Evolutionary conservation across 2,888 invertebrate genomes (phyloP).

Genomic region (Limnephilus rhombicus): DNA sequence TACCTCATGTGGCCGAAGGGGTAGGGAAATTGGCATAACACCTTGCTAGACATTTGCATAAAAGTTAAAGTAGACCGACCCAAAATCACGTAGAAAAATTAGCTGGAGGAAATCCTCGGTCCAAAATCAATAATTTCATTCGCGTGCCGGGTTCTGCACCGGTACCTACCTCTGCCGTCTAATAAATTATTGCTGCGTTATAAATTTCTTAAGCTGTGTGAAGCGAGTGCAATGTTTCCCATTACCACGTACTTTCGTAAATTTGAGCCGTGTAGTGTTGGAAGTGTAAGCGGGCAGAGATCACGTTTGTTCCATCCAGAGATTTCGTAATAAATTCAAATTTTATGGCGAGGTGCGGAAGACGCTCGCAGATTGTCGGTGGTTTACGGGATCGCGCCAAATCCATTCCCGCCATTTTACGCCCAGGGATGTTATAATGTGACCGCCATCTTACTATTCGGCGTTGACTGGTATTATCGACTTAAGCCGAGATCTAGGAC

Average conservation of each 20-base stretch:
- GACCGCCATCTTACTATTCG: constrained; percentile 32
- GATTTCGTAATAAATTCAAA: constrained; percentile 65
- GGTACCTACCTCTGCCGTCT: background rate
- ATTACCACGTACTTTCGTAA: constrained; percentile 10
- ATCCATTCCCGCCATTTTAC: constrained; percentile 64
- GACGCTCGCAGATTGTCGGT: constrained; percentile 65
- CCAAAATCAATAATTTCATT: background rate
- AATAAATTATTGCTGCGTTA: background rate
- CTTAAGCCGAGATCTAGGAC: constrained; percentile 41
- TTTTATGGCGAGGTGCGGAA: constrained; percentile 64
- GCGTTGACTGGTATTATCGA: constrained; percentile 20
- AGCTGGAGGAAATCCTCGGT: background rate
- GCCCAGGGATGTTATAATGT: constrained; percentile 61
- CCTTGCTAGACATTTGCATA: background rate
- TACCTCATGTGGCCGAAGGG: too few species aligned
- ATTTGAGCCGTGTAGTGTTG: constrained; percentile 42
- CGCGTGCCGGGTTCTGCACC: background rate
- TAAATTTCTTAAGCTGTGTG: background rate
- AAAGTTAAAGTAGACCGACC: background rate
- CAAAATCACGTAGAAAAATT: background rate
- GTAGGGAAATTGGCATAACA: too few species aligned
- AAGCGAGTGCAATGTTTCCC: background rate
- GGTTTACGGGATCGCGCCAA: constrained; percentile 65
- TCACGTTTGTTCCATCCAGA: constrained; percentile 60
- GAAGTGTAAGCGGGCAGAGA: constrained; percentile 51